Evolutionary conservation across 2,797 vertebrate species (phyloP).

Genomic region (Eospalax fontanierii): DNA sequence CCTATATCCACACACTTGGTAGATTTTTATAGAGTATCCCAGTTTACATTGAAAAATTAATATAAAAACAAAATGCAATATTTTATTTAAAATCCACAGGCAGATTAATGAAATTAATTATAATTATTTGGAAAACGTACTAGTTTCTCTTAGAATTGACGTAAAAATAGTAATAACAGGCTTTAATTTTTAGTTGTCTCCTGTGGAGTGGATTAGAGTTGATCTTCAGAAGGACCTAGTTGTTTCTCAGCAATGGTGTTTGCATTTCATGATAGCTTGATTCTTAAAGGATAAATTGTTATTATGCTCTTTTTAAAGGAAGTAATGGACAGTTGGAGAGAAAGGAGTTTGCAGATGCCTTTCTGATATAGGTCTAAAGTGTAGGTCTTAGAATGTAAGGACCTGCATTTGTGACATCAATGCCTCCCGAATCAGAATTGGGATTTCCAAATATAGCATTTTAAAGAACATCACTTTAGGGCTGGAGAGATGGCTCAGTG

Average conservation of each 20-base stretch:
- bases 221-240: no score
- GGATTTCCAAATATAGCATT: background rate
- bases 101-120: background rate
- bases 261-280: background rate
- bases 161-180: background rate
- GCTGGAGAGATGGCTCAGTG: no score
- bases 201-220: background rate
- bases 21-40: no score
- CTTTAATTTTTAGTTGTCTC: background rate
- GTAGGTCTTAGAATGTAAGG: background rate
- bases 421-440: background rate
- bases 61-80: background rate
- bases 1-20: background rate
- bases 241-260: no score
- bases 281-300: background rate
- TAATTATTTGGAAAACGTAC: background rate
- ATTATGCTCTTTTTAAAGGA: background rate
- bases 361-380: background rate
- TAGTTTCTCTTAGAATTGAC: background rate
- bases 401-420: background rate
- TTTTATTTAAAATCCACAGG: background rate
- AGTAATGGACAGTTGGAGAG: background rate
- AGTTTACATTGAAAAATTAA: background rate
- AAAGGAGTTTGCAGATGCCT: background rate
- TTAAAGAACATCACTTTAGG: no score